Conservation (phyloP, 53 echinoderm and acorn worm species). For the Holothuria leucospilota region DNA sequence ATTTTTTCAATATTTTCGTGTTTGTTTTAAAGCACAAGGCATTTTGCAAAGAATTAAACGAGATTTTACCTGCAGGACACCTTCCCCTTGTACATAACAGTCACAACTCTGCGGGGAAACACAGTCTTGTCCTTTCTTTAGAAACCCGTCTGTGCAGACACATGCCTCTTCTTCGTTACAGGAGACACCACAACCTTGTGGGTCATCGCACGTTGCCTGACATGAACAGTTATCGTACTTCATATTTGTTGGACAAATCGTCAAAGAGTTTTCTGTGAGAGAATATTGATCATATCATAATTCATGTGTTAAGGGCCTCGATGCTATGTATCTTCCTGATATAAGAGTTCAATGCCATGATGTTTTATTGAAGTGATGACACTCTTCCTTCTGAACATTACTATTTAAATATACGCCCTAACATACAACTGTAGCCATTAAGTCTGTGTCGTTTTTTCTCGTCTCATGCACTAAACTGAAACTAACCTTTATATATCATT, state of each 20-base stretch:
- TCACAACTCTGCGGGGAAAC: not conserved
- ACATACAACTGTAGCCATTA: too few relatives aligned
- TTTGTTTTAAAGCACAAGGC: not conserved
- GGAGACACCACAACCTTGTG: not conserved
- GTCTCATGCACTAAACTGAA: too few relatives aligned
- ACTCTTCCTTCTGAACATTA: too few relatives aligned
- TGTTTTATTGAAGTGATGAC: too few relatives aligned
- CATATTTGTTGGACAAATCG: constrained; percentile 9
- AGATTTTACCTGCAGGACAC: not conserved
- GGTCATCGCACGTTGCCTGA: constrained; percentile 8
- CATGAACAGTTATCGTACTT: constrained; percentile 13
- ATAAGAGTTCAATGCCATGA: too few relatives aligned
- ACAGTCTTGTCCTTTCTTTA: constrained; percentile 7
- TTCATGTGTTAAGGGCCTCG: too few relatives aligned
- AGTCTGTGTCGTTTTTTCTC: too few relatives aligned
- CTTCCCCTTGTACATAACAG: not conserved
- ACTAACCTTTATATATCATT: too few relatives aligned
- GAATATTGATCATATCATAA: too few relatives aligned
- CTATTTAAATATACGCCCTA: too few relatives aligned
- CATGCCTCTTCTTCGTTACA: not conserved
- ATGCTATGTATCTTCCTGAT: too few relatives aligned
- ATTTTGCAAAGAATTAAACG: not conserved
- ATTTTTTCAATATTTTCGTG: not conserved
- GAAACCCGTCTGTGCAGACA: constrained; percentile 18
- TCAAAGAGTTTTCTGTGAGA: too few relatives aligned